Percentiles rank a stretch among this genome's conserved stretches.
Evolutionary conservation across 2,797 vertebrate species (phyloP).

Genomic region (Xenentodon cancila): DNA sequence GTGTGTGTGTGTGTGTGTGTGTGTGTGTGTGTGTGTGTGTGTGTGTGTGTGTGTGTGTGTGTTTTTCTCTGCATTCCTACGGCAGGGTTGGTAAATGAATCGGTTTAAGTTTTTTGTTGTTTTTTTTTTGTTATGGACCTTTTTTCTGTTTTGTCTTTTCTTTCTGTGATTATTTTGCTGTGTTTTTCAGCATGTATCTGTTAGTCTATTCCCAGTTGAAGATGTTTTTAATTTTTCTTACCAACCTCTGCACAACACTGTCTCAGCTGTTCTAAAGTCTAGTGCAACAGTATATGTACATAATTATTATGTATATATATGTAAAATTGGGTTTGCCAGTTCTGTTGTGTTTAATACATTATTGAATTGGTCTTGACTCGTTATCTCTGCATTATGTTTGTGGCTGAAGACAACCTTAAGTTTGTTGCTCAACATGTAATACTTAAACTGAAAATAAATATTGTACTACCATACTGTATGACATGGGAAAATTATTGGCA

Average conservation of each 20-base stretch:
- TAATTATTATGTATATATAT: conserved; percentile 80
- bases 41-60: conserved; percentile 72
- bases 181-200: conserved; percentile 92
- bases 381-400: conserved; percentile 93
- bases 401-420: conserved; percentile 95
- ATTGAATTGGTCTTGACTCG: conserved; percentile 87
- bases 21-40: conserved; percentile 18
- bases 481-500: conserved; percentile 86
- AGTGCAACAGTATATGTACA: conserved; percentile 87
- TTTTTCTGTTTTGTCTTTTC: conserved; percentile 51
- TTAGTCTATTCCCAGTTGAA: conserved; percentile 80
- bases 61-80: conserved; percentile 91
- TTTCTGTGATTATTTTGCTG: conserved; percentile 79
- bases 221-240: conserved; percentile 71
- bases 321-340: conserved; percentile 93
- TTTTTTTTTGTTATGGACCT: conserved; percentile 48
- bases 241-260: conserved; percentile 89
- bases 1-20: conserved; percentile 66
- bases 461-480: conserved; percentile 95
- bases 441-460: conserved; percentile 96
- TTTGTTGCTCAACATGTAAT: conserved; percentile 98
- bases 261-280: conserved; percentile 90
- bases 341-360: conserved; percentile 90
- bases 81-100: conserved; percentile 89
- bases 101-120: conserved; percentile 81